Evolutionary conservation across 2,888 invertebrate genomes (phyloP), one percentile per base, ranked within the genome.

Genomic region (Andrena camellia): DNA sequence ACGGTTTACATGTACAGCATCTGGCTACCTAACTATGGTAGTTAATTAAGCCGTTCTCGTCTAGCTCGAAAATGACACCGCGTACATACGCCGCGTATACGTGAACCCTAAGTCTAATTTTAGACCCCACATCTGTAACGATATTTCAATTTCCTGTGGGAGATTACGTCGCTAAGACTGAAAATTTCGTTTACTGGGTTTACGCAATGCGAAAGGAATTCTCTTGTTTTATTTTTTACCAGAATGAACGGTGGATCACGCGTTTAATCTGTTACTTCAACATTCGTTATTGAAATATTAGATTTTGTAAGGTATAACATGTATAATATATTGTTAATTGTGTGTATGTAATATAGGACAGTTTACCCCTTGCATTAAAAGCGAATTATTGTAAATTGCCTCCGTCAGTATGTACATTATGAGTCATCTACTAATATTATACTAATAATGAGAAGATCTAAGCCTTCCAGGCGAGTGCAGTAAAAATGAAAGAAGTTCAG

Each of bases 31-130:
- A 59, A 33, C 26, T 54, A 67, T 54, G 20, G 20, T 42, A 23
- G 13, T 74, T 68, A 48, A 63, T 63, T 62, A 17, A 57, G 5
- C 13, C 0, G 6, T 0, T 13, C 20, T 60, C n/a, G 23, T n/a
- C 20, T 17, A 35, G 59, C 23, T 60, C 59, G 35, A 23, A 29
- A 50, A 69, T 50, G 23, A 7, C 35, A 68, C 42, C 17, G 17
- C 42, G 42, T 17, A 52, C 29, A 35, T 26, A 13, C 17, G 26
- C n/a, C 20, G 23, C 31, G 31, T 42, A 52, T 67, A 20, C 35
- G 57, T 20, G 78, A 42, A 72, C 13, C 42, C 10, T 33, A 54
- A 6, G n/a, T 73, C 78, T 78, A 81, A 78, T 64, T 81, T 78
- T 81, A 81, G 73, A 81, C 23, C n/a, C 13, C 26, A 80, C 35